phyloP scores from a whole-genome alignment of 1,140 invertebrate species.

The honey bee (Apis mellifera) region Amel_HAv3.1 CM009944.2:1356001-1356500 shows the following conservation, averaged over 20 bases:
- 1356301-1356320: slow-evolving; percentile 48
- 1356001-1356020: background rate
- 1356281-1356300: slow-evolving; percentile 8
- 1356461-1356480: too few relatives aligned
- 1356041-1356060: background rate
- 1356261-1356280: slow-evolving; percentile 36
- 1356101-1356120: background rate
- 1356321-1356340: background rate
- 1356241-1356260: slow-evolving; percentile 29
- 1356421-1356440: too few relatives aligned
- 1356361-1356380: too few relatives aligned
- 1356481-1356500: too few relatives aligned
- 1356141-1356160: too few relatives aligned
- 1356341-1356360: background rate
- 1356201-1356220: slow-evolving; percentile 56
- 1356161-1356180: background rate
- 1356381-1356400: background rate
- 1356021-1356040: too few relatives aligned
- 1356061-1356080: too few relatives aligned
- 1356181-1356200: slow-evolving; percentile 18
- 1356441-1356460: too few relatives aligned
- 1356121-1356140: background rate
- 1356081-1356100: background rate
- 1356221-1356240: slow-evolving; percentile 49
- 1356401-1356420: too few relatives aligned